phyloP scores from a whole-genome alignment of 2,113 vertebrate species.

The Gnathonemus echidnorhynchus region DNA sequence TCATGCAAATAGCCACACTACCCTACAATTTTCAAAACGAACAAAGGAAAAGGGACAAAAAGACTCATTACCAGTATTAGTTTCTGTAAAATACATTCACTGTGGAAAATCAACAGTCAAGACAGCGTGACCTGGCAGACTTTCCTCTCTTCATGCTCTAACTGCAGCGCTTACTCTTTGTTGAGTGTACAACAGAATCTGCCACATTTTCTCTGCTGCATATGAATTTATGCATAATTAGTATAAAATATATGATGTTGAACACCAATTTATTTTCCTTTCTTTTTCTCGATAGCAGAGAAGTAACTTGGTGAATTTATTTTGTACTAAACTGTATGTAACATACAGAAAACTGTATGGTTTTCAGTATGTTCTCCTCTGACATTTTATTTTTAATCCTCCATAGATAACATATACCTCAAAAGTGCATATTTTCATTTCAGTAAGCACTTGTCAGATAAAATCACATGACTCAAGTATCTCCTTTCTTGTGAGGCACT shows the following conservation, averaged over 20 bases:
- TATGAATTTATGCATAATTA: constrained; percentile 3
- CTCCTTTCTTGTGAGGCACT: not conserved
- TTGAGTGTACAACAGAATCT: not conserved
- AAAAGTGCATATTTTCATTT: not conserved
- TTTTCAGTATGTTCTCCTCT: not conserved
- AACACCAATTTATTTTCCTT: not conserved
- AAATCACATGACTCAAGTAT: not conserved
- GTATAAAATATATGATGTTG: not conserved
- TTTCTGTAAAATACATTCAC: not conserved
- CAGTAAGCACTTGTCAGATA: not conserved
- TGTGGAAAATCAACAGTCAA: constrained; percentile 14
- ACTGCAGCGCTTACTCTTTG: constrained; percentile 19
- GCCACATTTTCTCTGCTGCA: not conserved
- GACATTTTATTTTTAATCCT: not conserved
- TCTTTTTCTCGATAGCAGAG: not conserved
- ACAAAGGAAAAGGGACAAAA: constrained; percentile 6
- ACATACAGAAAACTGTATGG: not conserved
- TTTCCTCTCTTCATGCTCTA: constrained; percentile 11
- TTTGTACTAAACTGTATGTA: not conserved
- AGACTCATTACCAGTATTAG: not conserved
- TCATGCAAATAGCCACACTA: not conserved
- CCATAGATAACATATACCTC: not conserved
- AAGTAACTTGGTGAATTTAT: not conserved
- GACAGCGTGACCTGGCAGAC: constrained; percentile 8
- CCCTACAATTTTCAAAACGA: not conserved